These are phyloP conservation scores for Hapalemur alaotrensis DNA, from an alignment of 2,797 vertebrate genomes.

Conservation along the genomic window DNA sequence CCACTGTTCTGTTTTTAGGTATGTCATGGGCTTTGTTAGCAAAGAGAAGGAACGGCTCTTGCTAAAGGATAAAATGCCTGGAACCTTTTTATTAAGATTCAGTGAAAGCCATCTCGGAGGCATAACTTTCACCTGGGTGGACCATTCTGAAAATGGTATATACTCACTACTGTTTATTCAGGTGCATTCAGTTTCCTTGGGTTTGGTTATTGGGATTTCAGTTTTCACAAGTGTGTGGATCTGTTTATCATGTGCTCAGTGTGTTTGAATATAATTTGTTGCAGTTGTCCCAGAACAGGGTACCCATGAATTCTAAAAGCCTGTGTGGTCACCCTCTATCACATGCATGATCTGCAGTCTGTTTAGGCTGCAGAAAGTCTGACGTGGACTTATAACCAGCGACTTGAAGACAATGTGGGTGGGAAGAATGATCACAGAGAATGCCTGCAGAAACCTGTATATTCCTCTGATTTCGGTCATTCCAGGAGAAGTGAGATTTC, in stretches of 20 bases:
- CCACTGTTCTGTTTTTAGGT: constrained; percentile 83
- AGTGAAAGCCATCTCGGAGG: constrained; percentile 98
- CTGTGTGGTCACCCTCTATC: background rate
- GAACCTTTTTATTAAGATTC: constrained; percentile 96
- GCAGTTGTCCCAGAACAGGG: background rate
- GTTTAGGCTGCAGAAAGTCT: background rate
- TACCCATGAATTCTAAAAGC: background rate
- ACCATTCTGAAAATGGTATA: constrained; percentile 92
- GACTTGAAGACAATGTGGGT: background rate
- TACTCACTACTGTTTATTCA: background rate
- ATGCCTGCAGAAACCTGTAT: background rate
- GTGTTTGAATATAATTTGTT: background rate
- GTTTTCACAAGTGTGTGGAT: background rate
- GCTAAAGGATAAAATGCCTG: constrained; percentile 93
- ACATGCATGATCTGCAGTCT: background rate
- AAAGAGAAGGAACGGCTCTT: constrained; percentile 95
- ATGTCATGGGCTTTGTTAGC: constrained; percentile 97
- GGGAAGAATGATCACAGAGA: background rate
- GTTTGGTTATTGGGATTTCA: background rate
- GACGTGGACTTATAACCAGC: background rate
- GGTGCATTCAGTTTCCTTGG: background rate
- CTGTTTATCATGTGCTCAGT: background rate
- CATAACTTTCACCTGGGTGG: constrained; percentile 99
- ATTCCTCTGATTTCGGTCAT: constrained; percentile 28
- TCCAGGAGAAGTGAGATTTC: constrained; percentile 93